Base-by-base conservation (phyloP, 2,888 invertebrate species). In the Diplazon laetatorius region DNA sequence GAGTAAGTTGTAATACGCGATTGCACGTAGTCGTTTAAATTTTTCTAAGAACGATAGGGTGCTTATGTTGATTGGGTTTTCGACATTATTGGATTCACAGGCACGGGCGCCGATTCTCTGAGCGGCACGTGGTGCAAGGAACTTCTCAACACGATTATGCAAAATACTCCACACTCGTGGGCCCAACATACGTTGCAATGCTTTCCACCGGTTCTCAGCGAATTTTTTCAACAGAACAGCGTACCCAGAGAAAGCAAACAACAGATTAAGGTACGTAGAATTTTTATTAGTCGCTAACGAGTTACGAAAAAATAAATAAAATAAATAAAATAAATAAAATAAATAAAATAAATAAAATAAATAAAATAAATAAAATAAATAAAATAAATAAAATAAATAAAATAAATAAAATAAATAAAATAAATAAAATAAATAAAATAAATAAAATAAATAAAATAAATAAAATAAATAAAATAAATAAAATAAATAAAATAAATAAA, bases 121-220 rank as follows among this genome's bases (percentile, higher is more conserved):
- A 92, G 93, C 68, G 95, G 95, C 0, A 94, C 95, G 1, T 98
- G 98, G 94, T 98, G 98, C 85, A 96, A 97, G 87, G 98, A 99
- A 86, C 92, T 99, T 20, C 92, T 99, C 5, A 95, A 95, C 0
- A 96, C 96, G 0, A 97, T 99, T 20, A 97, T 97, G 94, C 96
- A 97, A 83, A 97, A 97, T 89, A 99, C 98, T 0, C 98, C 98
- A 0, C 98, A 98, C 90, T 95, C 96, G 85, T 99, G 98, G 98
- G 97, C 98, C 0, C 95, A 96, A 77, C 97, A 98, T 89, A 98
- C 98, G 0, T 91, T 98, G 16, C 95, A 96, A 82, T 97, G 97
- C 88, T 98, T 99, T 89, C 99, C 99, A 0, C 94, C 95, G 0
- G 95, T 96, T 5, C 92, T 98, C 3, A 95, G 96, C 60, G 98